Percentiles rank a stretch among this genome's conserved stretches.
These are phyloP conservation scores for Tetragonula clypearis DNA, from an alignment of 1,140 invertebrate species.

Conservation along the genomic window DNA sequence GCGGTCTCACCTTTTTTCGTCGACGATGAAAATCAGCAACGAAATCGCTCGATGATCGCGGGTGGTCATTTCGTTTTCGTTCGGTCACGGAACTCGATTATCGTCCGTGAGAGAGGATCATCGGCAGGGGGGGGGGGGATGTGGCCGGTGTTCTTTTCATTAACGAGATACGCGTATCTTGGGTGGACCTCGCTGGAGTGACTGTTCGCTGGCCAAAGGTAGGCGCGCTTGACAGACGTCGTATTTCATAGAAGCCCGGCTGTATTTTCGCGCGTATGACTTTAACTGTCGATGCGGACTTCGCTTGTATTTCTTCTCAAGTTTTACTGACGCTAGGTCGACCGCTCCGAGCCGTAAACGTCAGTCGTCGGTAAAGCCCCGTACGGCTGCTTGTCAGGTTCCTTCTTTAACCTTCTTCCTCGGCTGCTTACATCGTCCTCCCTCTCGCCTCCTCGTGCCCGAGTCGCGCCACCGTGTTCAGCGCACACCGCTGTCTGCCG, in stretches of 20 bases:
- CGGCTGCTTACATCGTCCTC: constrained; percentile 19
- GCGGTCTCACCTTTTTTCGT: not conserved
- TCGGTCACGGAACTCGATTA: constrained; percentile 45
- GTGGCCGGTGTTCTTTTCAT: constrained; percentile 58
- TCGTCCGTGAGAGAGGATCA: constrained; percentile 20
- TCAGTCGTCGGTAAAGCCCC: constrained; percentile 67
- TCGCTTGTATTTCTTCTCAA: constrained; percentile 76
- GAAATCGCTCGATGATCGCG: constrained; percentile 3
- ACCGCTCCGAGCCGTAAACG: constrained; percentile 72
- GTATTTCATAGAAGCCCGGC: constrained; percentile 75
- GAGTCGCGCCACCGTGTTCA: not conserved
- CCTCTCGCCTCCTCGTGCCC: not conserved
- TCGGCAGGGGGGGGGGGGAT: constrained; percentile 23
- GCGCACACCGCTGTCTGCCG: not conserved
- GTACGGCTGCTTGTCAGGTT: constrained; percentile 49
- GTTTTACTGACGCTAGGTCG: constrained; percentile 77
- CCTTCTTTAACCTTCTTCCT: constrained; percentile 51
- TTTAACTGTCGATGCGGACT: constrained; percentile 78
- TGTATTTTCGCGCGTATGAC: constrained; percentile 78
- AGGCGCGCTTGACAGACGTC: constrained; percentile 60
- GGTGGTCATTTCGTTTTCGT: not conserved
- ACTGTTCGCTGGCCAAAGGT: constrained; percentile 35
- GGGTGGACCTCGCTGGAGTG: constrained; percentile 53
- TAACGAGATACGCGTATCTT: constrained; percentile 62
- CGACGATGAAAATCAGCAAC: not conserved